A percentile compares a stretch with the other conserved stretches of the same genome.
phyloP scores from a whole-genome alignment of 2,888 invertebrate genomes.

The Agonum fuliginosum region DNA sequence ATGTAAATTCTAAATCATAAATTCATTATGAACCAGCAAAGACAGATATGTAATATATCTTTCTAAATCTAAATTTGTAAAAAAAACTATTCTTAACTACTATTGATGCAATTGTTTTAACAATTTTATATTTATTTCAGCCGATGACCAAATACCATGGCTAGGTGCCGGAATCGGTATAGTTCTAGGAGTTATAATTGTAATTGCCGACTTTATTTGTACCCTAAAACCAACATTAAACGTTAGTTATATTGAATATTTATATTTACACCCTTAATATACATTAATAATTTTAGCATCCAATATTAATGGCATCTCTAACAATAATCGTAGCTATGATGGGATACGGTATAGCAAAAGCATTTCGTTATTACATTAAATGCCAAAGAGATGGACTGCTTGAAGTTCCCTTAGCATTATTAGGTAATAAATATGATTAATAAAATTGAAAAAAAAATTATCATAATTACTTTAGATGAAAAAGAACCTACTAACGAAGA shows the following conservation, averaged over 20 bases:
- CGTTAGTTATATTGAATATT: constrained; percentile 72
- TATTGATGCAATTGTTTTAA: too few relatives aligned
- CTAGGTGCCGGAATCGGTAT: constrained; percentile 84
- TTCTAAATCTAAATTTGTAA: too few relatives aligned
- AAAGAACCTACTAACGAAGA: constrained; percentile 63
- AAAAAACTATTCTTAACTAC: too few relatives aligned
- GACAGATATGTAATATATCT: too few relatives aligned
- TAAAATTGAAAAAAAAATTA: not conserved
- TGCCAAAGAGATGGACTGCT: constrained; percentile 74
- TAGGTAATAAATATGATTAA: constrained; percentile 61
- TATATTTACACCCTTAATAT: not conserved
- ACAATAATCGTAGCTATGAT: constrained; percentile 80
- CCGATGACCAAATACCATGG: constrained; percentile 84
- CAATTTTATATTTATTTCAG: too few relatives aligned
- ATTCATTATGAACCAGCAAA: too few relatives aligned
- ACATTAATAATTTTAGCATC: constrained; percentile 76
- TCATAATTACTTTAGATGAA: constrained; percentile 31
- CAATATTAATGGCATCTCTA: constrained; percentile 82
- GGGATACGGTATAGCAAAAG: constrained; percentile 81
- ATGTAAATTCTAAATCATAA: too few relatives aligned
- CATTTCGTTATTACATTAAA: constrained; percentile 74
- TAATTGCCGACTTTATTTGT: constrained; percentile 81
- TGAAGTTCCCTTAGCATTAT: constrained; percentile 74
- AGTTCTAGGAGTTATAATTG: constrained; percentile 81
- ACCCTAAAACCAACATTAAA: constrained; percentile 79